These are phyloP conservation scores for Horisme vitalbata DNA, from an alignment of 2,888 invertebrate species.

Conservation along the genomic window DNA sequence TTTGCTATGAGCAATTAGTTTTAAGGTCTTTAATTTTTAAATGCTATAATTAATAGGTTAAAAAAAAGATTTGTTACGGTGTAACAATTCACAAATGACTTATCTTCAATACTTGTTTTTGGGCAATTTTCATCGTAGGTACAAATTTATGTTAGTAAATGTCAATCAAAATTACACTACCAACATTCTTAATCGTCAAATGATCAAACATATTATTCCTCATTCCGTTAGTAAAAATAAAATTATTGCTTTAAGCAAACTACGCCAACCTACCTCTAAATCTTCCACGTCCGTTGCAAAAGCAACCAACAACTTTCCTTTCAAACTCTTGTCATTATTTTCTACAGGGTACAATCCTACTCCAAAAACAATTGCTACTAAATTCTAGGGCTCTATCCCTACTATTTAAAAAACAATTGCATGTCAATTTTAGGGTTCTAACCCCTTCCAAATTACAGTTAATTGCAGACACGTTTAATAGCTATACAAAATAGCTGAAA, in stretches of 20 bases:
- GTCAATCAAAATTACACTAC: constrained; percentile 38
- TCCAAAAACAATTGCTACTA: too few relatives aligned
- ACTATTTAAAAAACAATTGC: too few relatives aligned
- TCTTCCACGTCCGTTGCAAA: constrained; percentile 33
- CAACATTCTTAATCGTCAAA: constrained; percentile 37
- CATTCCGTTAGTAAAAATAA: constrained; percentile 51
- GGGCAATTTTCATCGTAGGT: constrained; percentile 25
- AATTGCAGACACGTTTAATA: constrained; percentile 17
- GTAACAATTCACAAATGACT: constrained; percentile 21
- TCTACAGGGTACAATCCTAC: too few relatives aligned
- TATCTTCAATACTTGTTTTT: constrained; percentile 24
- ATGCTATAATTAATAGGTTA: constrained; percentile 16
- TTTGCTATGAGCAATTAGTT: constrained; percentile 64
- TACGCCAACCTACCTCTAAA: constrained; percentile 20
- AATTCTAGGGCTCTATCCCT: too few relatives aligned
- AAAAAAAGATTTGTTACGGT: constrained; percentile 14
- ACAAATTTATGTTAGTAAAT: constrained; percentile 47
- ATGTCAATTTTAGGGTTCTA: too few relatives aligned
- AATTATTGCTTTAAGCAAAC: constrained; percentile 53
- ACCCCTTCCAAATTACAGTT: not conserved
- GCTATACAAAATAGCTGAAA: constrained; percentile 21
- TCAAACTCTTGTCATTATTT: not conserved
- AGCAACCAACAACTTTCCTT: constrained; percentile 13
- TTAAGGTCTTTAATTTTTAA: constrained; percentile 27
- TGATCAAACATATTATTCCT: constrained; percentile 31